A percentile compares a stretch with the other conserved stretches of the same genome.
These are phyloP conservation scores for Etheostoma perlongum DNA, from an alignment of 2,797 vertebrate species.

Conservation along the genomic window DNA sequence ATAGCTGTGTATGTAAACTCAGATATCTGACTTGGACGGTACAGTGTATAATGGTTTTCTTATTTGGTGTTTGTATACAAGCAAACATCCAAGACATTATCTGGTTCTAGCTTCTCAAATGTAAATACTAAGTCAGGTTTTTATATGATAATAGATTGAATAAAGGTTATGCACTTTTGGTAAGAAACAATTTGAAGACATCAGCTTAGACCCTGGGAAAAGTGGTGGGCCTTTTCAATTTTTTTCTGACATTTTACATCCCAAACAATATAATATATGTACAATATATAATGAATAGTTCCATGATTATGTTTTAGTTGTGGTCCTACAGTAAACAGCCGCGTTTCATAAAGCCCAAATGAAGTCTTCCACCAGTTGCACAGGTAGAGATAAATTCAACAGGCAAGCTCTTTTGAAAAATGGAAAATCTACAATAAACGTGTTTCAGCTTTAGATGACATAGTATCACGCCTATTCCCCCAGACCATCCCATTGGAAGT, in stretches of 20 bases:
- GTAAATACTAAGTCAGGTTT: not conserved
- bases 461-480: constrained; percentile 80
- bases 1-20: not conserved
- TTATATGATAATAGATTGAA: not conserved
- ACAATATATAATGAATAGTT: not conserved
- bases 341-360: constrained; percentile 18
- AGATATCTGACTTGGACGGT: not conserved
- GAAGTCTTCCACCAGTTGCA: constrained; percentile 35
- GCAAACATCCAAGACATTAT: not conserved
- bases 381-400: constrained; percentile 37
- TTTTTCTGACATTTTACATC: not conserved
- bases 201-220: not conserved
- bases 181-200: not conserved
- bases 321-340: not conserved
- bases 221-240: too few species aligned
- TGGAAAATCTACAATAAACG: constrained; percentile 84
- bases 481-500: constrained; percentile 81
- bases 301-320: not conserved
- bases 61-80: too few species aligned
- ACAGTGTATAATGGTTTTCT: too few species aligned
- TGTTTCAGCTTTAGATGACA: constrained; percentile 86
- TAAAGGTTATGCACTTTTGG: not conserved
- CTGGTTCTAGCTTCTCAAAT: not conserved
- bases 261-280: not conserved
- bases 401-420: constrained; percentile 55